Base-by-base conservation (phyloP, 2,888 invertebrate genomes). In the Buathra laborator region DNA sequence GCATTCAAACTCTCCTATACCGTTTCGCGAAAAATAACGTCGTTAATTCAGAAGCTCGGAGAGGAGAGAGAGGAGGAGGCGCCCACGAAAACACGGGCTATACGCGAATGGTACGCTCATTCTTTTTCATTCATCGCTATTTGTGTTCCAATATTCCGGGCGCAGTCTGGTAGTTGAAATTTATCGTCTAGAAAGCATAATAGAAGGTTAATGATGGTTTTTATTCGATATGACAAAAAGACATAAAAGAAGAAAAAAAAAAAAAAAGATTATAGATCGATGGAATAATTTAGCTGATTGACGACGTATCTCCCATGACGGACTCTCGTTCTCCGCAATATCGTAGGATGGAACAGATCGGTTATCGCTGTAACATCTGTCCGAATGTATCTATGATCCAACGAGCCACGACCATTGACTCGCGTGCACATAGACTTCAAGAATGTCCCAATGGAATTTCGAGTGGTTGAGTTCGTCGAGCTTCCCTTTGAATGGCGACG, bases 371-470 rank as follows among this genome's bases (percentile, higher is more conserved):
- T 12, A 32, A 62, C 32, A 29, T 12, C 62, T 14, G 32, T 24
- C 6, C n/a, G 7, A n/a, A 32, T 62, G 32, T 32, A 62, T 1
- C 32, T 62, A 62, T 14, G 62, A 62, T 32, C n/a, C 14, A 29
- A 14, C 14, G 62, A 62, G 62, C 29, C 6, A 1, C n/a, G 12
- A 62, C n/a, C 6, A 3, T 37, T 9, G 62, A 29, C 24, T 3
- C 32, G 29, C 32, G 62, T 14, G 5, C 29, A 32, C 14, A 62
- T 32, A 7, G 62, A 62, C n/a, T 14, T 44, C 46, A 53, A 51
- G 59, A 67, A 43, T 77, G 67, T 14, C 77, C 53, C 77, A 56
- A 44, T 43, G 68, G 77, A 74, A 81, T 78, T 64, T 81, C 77
- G n/a, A 78, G 81, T 75, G 70, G 46, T 46, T 29, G 48, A 53